These are phyloP conservation scores for Tetranychus truncatus DNA, from an alignment of 2,888 invertebrate species.

Conservation along the genomic window DNA sequence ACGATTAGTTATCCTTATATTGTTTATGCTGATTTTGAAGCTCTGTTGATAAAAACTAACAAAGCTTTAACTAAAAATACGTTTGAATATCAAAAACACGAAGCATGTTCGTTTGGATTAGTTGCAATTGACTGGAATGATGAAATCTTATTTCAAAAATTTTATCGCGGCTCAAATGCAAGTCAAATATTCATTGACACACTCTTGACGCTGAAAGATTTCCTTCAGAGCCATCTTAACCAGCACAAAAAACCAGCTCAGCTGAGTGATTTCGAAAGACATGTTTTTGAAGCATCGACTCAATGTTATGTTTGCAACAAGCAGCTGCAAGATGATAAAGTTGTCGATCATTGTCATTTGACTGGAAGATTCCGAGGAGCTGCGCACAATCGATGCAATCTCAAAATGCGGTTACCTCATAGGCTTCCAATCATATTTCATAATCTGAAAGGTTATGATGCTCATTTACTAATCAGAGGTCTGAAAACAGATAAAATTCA, in stretches of 20 bases:
- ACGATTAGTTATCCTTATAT: neutral
- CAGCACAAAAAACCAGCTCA: neutral
- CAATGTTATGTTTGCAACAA: neutral
- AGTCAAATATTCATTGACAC: neutral
- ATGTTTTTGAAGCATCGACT: neutral
- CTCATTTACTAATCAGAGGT: neutral
- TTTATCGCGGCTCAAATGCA: neutral
- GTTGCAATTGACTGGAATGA: neutral
- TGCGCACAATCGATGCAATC: neutral
- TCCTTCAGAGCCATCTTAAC: neutral
- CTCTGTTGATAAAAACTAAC: neutral
- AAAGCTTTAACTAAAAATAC: neutral
- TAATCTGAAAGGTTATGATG: neutral
- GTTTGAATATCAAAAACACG: neutral
- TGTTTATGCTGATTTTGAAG: neutral
- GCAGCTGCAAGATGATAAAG: neutral
- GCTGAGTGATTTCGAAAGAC: neutral
- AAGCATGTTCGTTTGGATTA: neutral
- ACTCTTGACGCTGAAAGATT: neutral
- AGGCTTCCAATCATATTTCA: neutral
- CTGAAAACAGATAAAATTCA: neutral
- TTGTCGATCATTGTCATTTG: neutral
- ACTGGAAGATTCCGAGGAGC: neutral
- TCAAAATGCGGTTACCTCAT: neutral
- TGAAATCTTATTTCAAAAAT: neutral